Conservation (phyloP, 1,140 invertebrate genomes). For the Leucophenga varia region DNA sequence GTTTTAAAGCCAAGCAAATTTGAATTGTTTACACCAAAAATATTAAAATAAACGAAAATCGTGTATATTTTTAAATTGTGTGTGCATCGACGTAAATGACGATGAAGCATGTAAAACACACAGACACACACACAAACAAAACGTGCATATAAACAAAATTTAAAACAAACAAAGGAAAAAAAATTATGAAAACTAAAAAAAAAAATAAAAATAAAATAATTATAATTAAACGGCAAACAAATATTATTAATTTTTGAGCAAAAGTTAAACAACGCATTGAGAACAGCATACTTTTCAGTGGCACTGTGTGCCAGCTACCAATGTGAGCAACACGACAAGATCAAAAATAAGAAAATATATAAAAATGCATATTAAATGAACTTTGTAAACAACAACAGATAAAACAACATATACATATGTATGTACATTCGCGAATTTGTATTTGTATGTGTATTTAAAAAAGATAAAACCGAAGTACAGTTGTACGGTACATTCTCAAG, state of each 20-base stretch:
- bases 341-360: constrained; percentile 3
- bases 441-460: constrained; percentile 33
- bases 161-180: constrained; percentile 12
- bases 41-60: constrained; percentile 48
- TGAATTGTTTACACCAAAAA: constrained; percentile 52
- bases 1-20: constrained; percentile 43
- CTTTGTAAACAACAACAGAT: constrained; percentile 28
- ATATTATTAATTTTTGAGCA: constrained; percentile 10
- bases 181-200: constrained; percentile 4
- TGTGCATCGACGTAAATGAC: too few species aligned
- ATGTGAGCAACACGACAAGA: constrained; percentile 25
- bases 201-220: constrained; percentile 10
- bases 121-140: too few species aligned
- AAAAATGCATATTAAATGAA: not conserved
- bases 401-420: constrained; percentile 6
- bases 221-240: constrained; percentile 16
- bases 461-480: constrained; percentile 11
- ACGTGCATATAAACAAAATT: constrained; percentile 8
- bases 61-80: constrained; percentile 37
- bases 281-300: constrained; percentile 27
- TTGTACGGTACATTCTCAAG: constrained; percentile 43
- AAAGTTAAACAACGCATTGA: constrained; percentile 13
- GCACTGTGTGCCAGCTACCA: constrained; percentile 30
- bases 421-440: constrained; percentile 22
- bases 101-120: constrained; percentile 22